Percentiles rank a stretch among this genome's conserved stretches.
Conservation (phyloP, 2,888 invertebrate species). For the Drosophila mayaguana region DNA sequence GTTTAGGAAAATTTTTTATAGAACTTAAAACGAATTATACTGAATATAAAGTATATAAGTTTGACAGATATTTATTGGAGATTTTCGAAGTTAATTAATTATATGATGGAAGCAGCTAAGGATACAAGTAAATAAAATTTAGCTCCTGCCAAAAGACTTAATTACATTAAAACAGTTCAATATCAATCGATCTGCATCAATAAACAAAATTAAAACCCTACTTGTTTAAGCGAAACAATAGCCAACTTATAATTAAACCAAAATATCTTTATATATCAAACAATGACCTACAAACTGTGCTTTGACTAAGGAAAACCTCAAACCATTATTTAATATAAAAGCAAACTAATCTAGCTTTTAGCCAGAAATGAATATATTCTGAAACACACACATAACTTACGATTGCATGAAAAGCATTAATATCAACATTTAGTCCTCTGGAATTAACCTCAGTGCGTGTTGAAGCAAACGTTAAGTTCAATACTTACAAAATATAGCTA, state of each 20-base stretch:
- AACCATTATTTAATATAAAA: neutral
- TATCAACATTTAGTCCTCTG: neutral
- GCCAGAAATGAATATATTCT: neutral
- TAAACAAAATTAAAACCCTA: too few species aligned
- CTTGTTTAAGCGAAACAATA: too few species aligned
- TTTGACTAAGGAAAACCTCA: neutral
- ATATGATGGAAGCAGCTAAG: too few species aligned
- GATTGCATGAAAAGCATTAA: neutral
- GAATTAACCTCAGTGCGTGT: constrained; percentile 4
- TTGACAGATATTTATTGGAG: too few species aligned
- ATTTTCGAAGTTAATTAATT: too few species aligned
- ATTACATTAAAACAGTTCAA: neutral
- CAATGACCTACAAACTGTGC: neutral
- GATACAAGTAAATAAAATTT: too few species aligned
- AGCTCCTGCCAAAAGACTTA: neutral
- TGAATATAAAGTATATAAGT: too few species aligned
- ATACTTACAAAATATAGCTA: neutral
- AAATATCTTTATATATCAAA: neutral
- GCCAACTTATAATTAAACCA: neutral
- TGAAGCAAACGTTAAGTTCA: neutral
- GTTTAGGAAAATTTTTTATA: too few species aligned
- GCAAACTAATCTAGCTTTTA: neutral
- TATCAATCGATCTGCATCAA: too few species aligned
- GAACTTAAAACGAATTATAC: too few species aligned
- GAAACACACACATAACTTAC: neutral